Base-by-base conservation (phyloP, 1,140 invertebrate genomes). In the Phocides pigmalion region DNA sequence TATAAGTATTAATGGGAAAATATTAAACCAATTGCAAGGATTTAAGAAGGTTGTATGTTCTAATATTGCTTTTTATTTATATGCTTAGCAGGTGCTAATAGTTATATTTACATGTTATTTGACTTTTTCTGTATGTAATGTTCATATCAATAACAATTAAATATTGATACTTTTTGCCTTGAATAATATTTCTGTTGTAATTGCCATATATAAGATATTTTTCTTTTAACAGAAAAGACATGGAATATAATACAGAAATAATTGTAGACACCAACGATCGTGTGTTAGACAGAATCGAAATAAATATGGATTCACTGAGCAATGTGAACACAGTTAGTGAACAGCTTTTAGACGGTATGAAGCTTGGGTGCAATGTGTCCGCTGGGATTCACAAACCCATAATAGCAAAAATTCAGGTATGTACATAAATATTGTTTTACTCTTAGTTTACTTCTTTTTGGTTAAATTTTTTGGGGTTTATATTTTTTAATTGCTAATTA, bases 401-500 rank as follows among this genome's bases (percentile, higher is more conserved):
- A 16, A 77, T 84, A 37, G 72, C 83, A 4, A 81, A 82, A 50
- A 80, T 82, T 58, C 65, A 83, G 81, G 82, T 85, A 59, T 56
- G 49, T 20, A 66, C 16, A 17, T 12, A 19, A 58, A 17, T n/a
- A n/a, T n/a, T n/a, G n/a, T n/a, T n/a, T n/a, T n/a, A n/a, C n/a
- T n/a, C n/a, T n/a, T n/a, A n/a, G n/a, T 6, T 42, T 32, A 15
- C 6, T 12, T 15, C 5, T 28, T 8, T 32, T 37, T 12, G 11
- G 14, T 37, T 28, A 28, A 28, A 2, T 28, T 8, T 28, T 28
- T 28, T 28, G 2, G n/a, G n/a, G n/a, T n/a, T n/a, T n/a, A n/a
- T n/a, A n/a, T n/a, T n/a, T n/a, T n/a, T n/a, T n/a, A n/a, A n/a
- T n/a, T n/a, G n/a, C n/a, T n/a, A n/a, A n/a, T n/a, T n/a, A n/a